Conservation (phyloP, 2,888 invertebrate genomes). For the Dicyrtomina minuta region DNA sequence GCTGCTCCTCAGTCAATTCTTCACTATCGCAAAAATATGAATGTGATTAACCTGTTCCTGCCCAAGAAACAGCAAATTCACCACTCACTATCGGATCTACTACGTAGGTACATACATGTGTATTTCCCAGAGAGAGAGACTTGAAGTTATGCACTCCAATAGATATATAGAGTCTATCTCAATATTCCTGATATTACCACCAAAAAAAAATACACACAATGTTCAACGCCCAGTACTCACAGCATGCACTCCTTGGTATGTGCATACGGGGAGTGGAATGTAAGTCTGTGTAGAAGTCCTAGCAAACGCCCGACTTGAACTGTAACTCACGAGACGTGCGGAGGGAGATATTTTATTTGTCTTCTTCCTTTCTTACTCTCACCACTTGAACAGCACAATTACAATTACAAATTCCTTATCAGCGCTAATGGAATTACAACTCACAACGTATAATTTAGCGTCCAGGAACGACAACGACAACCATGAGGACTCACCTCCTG, state of each 20-base stretch:
- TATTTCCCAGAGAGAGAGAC: not conserved
- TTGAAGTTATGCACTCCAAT: not conserved
- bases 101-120: too few species aligned
- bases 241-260: not conserved
- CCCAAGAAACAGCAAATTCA: conserved; percentile 7
- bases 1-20: conserved; percentile 28
- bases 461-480: too few species aligned
- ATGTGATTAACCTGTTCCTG: conserved; percentile 35
- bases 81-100: conserved; percentile 3
- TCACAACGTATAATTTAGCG: too few species aligned
- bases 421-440: not conserved
- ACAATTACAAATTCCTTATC: not conserved
- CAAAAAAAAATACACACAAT: not conserved
- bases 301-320: not conserved
- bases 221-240: not conserved
- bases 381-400: not conserved
- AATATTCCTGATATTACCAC: not conserved
- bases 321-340: not conserved
- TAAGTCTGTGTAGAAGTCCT: not conserved
- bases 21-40: conserved; percentile 30
- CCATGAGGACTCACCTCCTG: too few species aligned
- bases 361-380: too few species aligned
- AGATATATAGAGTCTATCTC: too few species aligned
- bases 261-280: not conserved
- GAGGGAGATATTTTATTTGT: not conserved